Percentiles rank a stretch among this genome's conserved stretches.
Evolutionary conservation across 2,888 invertebrate species (phyloP).

Genomic region (Microchrysa polita): DNA sequence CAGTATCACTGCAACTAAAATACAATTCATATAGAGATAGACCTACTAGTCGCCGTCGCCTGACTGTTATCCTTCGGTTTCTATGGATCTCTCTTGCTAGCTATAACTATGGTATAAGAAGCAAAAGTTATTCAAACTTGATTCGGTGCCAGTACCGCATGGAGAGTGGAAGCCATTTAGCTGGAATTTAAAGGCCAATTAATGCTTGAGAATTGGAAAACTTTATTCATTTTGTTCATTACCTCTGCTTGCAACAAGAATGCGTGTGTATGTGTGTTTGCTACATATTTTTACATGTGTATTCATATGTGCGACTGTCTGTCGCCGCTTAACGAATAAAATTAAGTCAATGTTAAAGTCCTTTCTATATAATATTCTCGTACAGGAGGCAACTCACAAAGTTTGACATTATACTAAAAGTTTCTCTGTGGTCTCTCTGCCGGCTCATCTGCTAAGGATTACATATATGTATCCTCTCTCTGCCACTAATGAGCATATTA

Average conservation of each 20-base stretch:
- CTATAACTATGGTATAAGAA: conserved; percentile 16
- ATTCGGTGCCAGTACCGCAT: conserved; percentile 26
- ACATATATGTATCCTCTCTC: no score
- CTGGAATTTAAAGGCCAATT: conserved; percentile 49
- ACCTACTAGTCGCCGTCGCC: background rate
- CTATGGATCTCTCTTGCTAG: background rate
- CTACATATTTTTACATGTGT: no score
- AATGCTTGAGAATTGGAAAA: conserved; percentile 49
- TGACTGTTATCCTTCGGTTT: conserved; percentile 16
- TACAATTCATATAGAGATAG: conserved; percentile 1
- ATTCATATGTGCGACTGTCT: conserved; percentile 30
- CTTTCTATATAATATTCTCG: background rate
- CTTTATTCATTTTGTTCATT: conserved; percentile 50
- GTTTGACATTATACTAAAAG: no score
- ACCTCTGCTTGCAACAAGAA: conserved; percentile 39
- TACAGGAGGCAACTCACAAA: no score
- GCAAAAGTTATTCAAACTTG: conserved; percentile 37
- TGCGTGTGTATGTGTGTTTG: background rate
- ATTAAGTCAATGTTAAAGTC: conserved; percentile 1
- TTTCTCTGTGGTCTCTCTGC: no score
- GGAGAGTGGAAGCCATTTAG: conserved; percentile 30
- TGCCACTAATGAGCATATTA: no score
- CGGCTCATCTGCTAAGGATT: no score
- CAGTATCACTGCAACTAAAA: background rate
- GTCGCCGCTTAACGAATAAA: conserved; percentile 7